These are phyloP conservation scores for Sclerurus mexicanus DNA, from an alignment of 2,113 vertebrate genomes.

Conservation along the genomic window DNA sequence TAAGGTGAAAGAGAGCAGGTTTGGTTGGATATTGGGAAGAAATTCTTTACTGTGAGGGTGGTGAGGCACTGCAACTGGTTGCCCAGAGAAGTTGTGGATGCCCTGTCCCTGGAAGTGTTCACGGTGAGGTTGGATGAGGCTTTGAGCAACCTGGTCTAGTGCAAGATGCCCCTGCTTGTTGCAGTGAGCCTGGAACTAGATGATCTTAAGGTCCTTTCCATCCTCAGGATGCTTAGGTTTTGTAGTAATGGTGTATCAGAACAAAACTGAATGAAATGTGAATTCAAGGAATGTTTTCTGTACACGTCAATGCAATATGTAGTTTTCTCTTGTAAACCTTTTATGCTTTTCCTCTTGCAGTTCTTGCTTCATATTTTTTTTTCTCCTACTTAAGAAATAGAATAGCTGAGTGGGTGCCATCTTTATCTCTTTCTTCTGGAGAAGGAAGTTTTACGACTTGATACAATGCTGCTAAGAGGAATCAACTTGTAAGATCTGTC, in stretches of 20 bases:
- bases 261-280: neutral
- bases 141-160: neutral
- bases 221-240: neutral
- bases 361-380: neutral
- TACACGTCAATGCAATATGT: neutral
- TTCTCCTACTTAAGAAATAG: neutral
- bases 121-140: neutral
- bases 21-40: neutral
- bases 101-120: neutral
- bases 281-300: neutral
- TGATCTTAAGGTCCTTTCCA: neutral
- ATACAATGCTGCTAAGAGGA: neutral
- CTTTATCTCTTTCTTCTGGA: neutral
- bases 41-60: neutral
- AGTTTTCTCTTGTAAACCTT: neutral
- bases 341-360: neutral
- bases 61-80: neutral
- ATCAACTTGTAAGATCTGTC: neutral
- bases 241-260: neutral
- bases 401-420: neutral
- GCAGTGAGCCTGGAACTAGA: neutral
- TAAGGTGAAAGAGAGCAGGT: neutral
- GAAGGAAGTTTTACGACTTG: neutral
- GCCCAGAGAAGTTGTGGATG: neutral
- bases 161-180: neutral